Evolutionary conservation across 2,113 vertebrate species (phyloP), one percentile per base, ranked within the genome.

Genomic region (Eulacestoma nigropectus): DNA sequence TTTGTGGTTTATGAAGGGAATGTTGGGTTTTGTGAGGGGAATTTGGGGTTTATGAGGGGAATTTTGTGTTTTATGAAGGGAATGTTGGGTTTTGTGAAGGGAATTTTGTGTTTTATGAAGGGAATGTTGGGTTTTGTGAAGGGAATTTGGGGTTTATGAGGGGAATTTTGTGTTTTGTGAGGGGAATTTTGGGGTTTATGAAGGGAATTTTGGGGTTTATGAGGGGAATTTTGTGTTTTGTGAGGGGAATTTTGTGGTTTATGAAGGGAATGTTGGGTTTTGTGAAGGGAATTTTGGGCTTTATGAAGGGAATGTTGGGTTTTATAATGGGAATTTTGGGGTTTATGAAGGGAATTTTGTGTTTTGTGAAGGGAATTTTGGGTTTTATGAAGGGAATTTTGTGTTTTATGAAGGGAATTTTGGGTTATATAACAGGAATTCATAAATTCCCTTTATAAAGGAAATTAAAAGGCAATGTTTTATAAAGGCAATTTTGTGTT

Each of bases 241-340:
- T 50, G 23, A 49, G 11, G 47, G 9, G 23, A 52, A 52, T 17
- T 3, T 29, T 17, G 16, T 3, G 50, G 2, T 52, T 52, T 52
- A 5, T 17, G 27, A 52, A 4, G 50, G 16, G 16, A 53, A 30
- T 30, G 6, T 30, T 30, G 29, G 6, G 17, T 4, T 53, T 53
- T 19, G 1, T 55, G 7, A 55, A 2, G 18, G 29, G 30, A 55
- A 32, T 32, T 0, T 13, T 30, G 33, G 5, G 33, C 0, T 50
- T 22, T 30, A 7, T 6, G 7, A 25, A 7, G 12, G 21, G 14
- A 70, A 21, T 41, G 1, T 18, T 20, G 11, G 11, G 17, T 27
- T 62, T 29, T 39, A 26, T 30, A 6, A 52, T 7, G 12, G 59
- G 26, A 29, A 59, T 59, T 7, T 35, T 16, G 33, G 3, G n/a